These are phyloP conservation scores for Nansenia antarctica DNA, from an alignment of 2,113 vertebrate genomes.

Conservation along the genomic window DNA sequence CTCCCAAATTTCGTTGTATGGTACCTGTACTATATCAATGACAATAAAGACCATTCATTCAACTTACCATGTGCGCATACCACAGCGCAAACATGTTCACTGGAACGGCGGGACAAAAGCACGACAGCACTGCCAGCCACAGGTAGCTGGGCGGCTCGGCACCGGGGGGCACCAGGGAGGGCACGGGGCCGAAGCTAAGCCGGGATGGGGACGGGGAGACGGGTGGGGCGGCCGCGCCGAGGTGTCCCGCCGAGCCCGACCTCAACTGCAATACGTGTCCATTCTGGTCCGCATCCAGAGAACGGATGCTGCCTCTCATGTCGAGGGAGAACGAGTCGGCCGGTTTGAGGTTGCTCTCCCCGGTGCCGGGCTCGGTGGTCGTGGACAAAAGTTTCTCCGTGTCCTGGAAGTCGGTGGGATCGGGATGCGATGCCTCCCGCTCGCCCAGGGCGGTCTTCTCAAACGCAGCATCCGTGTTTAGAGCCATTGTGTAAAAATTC, in stretches of 20 bases:
- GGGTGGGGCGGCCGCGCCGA: conserved; percentile 65
- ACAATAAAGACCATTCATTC: too few relatives aligned
- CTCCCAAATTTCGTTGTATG: too few relatives aligned
- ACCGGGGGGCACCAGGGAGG: conserved; percentile 76
- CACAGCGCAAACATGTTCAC: conserved; percentile 89
- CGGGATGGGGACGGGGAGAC: conserved; percentile 77
- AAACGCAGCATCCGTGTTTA: conserved; percentile 74
- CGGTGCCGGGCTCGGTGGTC: conserved; percentile 57
- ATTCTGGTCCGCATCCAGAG: conserved; percentile 79
- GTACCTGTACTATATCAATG: too few relatives aligned
- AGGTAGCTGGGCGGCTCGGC: conserved; percentile 82
- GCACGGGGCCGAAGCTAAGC: conserved; percentile 76
- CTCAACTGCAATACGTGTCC: conserved; percentile 81
- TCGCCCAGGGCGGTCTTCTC: conserved; percentile 62
- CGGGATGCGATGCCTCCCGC: conserved; percentile 65
- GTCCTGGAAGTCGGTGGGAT: conserved; percentile 80
- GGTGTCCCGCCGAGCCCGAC: conserved; percentile 76
- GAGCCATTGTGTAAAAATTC: conserved; percentile 71
- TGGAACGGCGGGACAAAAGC: conserved; percentile 89
- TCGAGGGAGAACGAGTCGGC: conserved; percentile 78
- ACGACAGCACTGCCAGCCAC: conserved; percentile 87
- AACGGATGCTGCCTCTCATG: conserved; percentile 67
- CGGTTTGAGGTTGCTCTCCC: conserved; percentile 70
- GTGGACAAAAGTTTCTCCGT: conserved; percentile 82
- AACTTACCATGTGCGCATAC: conserved; percentile 93